Percentiles rank a stretch among this genome's conserved stretches.
Conservation (phyloP, 1,140 invertebrate genomes). For the Drosophila persimilis region DNA sequence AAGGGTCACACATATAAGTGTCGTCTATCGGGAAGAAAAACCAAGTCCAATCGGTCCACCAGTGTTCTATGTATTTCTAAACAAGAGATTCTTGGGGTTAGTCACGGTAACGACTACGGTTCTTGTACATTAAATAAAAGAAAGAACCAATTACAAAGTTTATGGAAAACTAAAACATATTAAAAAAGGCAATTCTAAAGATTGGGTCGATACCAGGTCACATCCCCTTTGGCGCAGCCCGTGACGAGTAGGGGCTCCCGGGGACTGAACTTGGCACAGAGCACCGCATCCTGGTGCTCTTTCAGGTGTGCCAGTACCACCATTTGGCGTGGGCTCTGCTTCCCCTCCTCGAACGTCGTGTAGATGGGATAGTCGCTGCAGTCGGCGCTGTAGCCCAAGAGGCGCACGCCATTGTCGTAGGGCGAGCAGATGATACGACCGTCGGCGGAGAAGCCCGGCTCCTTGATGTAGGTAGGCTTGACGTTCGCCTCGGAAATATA, state of each 20-base stretch:
- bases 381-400: slow-evolving; percentile 93
- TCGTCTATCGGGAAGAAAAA: no score
- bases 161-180: no score
- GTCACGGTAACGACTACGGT: no score
- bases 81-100: no score
- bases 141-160: slow-evolving; percentile 2
- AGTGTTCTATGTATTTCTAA: no score
- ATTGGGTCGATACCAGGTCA: slow-evolving; percentile 94
- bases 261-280: slow-evolving; percentile 95
- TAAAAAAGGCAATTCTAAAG: slow-evolving; percentile 41
- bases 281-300: slow-evolving; percentile 92
- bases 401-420: slow-evolving; percentile 91
- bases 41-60: no score
- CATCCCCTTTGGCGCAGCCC: slow-evolving; percentile 93
- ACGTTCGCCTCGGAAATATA: slow-evolving; percentile 94
- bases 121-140: slow-evolving; percentile 19
- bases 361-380: slow-evolving; percentile 89
- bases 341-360: slow-evolving; percentile 83
- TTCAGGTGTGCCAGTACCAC: slow-evolving; percentile 88
- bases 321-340: slow-evolving; percentile 79
- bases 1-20: no score
- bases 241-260: slow-evolving; percentile 92
- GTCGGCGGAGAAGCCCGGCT: slow-evolving; percentile 94
- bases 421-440: slow-evolving; percentile 95
- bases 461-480: slow-evolving; percentile 94